Conservation (phyloP, 2,888 invertebrate species). For the Chamaedrilus cognettii region DNA sequence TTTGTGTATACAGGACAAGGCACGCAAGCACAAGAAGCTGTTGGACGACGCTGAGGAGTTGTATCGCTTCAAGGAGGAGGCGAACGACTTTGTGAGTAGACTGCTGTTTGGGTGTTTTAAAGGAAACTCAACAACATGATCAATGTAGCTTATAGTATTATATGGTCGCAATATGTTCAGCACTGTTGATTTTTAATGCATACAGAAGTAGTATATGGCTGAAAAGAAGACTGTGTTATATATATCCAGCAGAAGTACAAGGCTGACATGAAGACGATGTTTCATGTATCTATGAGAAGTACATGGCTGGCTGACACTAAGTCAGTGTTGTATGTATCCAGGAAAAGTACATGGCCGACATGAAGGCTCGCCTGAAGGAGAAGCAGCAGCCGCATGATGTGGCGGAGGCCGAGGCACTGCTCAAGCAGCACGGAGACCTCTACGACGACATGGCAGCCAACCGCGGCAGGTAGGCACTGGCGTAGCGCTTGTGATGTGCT, state of each 20-base stretch:
- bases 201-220: too few relatives aligned
- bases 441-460: slow-evolving; percentile 88
- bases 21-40: slow-evolving; percentile 77
- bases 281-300: too few relatives aligned
- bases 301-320: too few relatives aligned
- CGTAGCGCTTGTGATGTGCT: too few relatives aligned
- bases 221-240: too few relatives aligned
- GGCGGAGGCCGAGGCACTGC: slow-evolving; percentile 84
- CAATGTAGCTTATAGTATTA: too few relatives aligned
- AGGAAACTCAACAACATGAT: too few relatives aligned
- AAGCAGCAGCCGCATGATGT: slow-evolving; percentile 65
- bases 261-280: too few relatives aligned
- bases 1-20: slow-evolving; percentile 80
- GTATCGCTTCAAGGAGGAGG: slow-evolving; percentile 87
- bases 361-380: slow-evolving; percentile 49
- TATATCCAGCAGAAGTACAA: too few relatives aligned
- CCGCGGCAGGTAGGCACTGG: slow-evolving; percentile 72
- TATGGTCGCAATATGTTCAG: too few relatives aligned
- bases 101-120: background rate
- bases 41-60: slow-evolving; percentile 94
- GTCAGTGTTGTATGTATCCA: too few relatives aligned
- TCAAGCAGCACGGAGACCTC: slow-evolving; percentile 89
- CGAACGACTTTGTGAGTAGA: slow-evolving; percentile 67
- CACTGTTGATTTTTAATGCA: too few relatives aligned
- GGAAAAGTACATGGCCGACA: slow-evolving; percentile 36